These are phyloP conservation scores for Sicus ferrugineus DNA, from an alignment of 2,888 invertebrate species.

Conservation along the genomic window DNA sequence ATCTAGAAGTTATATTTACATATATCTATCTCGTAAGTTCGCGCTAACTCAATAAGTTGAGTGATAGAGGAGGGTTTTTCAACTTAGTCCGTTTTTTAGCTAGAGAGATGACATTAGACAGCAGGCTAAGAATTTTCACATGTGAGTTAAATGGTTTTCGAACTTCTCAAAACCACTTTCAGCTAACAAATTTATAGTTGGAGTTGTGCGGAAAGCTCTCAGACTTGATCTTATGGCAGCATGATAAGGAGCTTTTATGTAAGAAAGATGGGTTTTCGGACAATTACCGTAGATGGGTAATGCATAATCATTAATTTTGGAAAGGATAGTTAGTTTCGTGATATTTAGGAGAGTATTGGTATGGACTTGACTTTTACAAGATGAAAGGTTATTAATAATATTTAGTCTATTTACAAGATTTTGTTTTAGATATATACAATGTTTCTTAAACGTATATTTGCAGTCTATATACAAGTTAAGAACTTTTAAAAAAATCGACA, in stretches of 20 bases:
- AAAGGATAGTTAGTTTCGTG: conserved; percentile 23
- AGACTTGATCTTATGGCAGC: conserved; percentile 25
- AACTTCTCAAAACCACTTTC: conserved; percentile 20
- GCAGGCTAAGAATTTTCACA: too few relatives aligned
- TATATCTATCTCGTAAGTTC: too few relatives aligned
- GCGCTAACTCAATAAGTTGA: too few relatives aligned
- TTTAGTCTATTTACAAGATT: neutral
- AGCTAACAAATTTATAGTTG: conserved; percentile 34
- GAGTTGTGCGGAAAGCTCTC: conserved; percentile 31
- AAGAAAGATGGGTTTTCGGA: conserved; percentile 10
- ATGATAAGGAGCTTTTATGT: conserved; percentile 29
- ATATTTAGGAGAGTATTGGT: conserved; percentile 20
- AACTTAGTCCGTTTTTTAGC: too few relatives aligned
- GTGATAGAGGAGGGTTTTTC: too few relatives aligned
- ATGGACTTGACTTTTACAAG: conserved; percentile 22
- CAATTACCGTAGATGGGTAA: conserved; percentile 29
- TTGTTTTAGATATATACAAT: neutral
- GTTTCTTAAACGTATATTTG: conserved; percentile 13
- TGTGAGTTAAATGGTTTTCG: neutral
- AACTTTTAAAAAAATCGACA: conserved; percentile 13
- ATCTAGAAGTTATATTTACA: too few relatives aligned
- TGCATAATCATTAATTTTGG: conserved; percentile 36
- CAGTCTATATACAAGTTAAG: conserved; percentile 15
- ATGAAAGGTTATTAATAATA: conserved; percentile 33
- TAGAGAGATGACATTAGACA: too few relatives aligned